These are phyloP conservation scores for Drosophila persimilis DNA, from an alignment of 1,140 invertebrate species.

Conservation along the genomic window DNA sequence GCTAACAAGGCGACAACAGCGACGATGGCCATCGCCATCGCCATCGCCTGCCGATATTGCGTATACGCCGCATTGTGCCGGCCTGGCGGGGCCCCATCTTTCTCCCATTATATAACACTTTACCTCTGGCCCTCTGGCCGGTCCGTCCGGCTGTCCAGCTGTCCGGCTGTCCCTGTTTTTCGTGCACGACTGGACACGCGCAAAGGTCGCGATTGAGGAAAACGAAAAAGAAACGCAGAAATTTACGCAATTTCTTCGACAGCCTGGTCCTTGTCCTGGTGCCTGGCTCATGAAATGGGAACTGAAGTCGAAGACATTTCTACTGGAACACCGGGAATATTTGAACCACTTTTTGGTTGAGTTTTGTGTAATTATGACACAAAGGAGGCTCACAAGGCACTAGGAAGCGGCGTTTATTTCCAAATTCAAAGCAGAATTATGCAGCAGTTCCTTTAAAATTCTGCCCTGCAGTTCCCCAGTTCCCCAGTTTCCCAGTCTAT, in stretches of 20 bases:
- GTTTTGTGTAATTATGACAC: background rate
- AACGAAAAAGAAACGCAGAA: conserved; percentile 34
- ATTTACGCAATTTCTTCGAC: conserved; percentile 47
- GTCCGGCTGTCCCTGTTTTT: conserved; percentile 15
- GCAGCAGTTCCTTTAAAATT: no score
- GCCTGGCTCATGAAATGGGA: conserved; percentile 1
- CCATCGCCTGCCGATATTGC: conserved; percentile 50
- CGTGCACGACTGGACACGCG: conserved; percentile 60
- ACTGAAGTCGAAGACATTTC: conserved; percentile 12
- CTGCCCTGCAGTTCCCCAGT: no score
- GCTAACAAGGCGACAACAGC: conserved; percentile 67
- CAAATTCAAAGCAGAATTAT: no score
- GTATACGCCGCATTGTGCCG: conserved; percentile 59
- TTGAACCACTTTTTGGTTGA: background rate
- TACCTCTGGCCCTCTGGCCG: conserved; percentile 13
- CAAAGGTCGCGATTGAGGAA: conserved; percentile 38
- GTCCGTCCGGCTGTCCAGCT: background rate
- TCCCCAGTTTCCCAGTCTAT: no score
- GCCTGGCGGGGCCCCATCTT: background rate
- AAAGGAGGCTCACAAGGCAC: no score
- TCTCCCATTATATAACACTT: conserved; percentile 71
- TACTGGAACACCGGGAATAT: no score
- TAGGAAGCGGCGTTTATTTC: no score
- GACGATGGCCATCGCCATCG: conserved; percentile 38
- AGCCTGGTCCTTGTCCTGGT: conserved; percentile 5